Base-by-base conservation (phyloP, 2,113 vertebrate genomes). In the Geothlypis trichas region DNA sequence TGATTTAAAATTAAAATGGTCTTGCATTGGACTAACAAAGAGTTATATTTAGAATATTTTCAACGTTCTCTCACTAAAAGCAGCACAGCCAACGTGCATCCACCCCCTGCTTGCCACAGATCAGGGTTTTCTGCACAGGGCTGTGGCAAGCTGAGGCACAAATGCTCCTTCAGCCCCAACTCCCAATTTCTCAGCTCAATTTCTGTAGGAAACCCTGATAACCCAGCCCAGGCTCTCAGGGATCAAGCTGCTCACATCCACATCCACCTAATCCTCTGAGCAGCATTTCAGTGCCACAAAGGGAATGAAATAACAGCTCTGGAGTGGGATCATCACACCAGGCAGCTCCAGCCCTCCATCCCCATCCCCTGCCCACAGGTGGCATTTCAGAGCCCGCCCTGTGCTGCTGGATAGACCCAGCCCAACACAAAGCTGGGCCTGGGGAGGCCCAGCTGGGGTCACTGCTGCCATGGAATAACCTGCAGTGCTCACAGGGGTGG, bases 111-210 rank as follows among this genome's bases (percentile, higher is more conserved):
- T 0, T 0, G 5, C 31, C 42, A 11, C 54, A 49, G 39, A 41
- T n/a, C 69, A 21, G 0, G 6, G 23, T 15, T 73, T 13, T 42
- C 66, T 58, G 55, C 83, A 52, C 8, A 0, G 0, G 28, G 13
- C 52, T 54, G 44, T 1, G 10, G 54, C 52, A n/a, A 58, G 77
- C 62, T 51, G 51, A 79, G 54, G 49, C n/a, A 82, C 65, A 73
- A 83, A 52, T 18, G 49, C 30, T 35, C 51, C 30, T 49, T 83
- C 2, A 62, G n/a, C 10, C 5, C 37, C 52, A 94, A 42, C 2
- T 3, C 2, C 13, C 69, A 7, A 55, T 33, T 55, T 55, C 54
- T 21, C 30, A 21, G 54, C 18, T 80, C 28, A 16, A 2, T 73
- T 91, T 67, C 51, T 67, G 7, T 5, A 35, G 4, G 22, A 52